Percentiles rank a stretch among this genome's conserved stretches.
Evolutionary conservation across 2,113 vertebrate species (phyloP).

Genomic region (Nerophis lumbriciformis): DNA sequence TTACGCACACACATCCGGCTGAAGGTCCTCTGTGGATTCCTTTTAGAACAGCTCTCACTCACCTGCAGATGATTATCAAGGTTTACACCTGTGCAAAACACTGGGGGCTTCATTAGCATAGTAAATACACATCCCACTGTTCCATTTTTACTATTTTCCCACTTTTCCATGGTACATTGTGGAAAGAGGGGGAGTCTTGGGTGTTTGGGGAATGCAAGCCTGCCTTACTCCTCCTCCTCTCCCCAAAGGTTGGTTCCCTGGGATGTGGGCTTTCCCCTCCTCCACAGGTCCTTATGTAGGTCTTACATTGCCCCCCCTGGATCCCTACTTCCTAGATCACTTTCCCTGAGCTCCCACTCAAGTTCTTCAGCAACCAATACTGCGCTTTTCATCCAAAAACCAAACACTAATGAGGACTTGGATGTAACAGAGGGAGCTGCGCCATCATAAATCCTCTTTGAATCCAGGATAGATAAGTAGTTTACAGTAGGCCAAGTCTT

Average conservation of each 20-base stretch:
- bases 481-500: slow-evolving; percentile 7
- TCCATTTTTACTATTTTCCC: slow-evolving; percentile 35
- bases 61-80: slow-evolving; percentile 61
- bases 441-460: slow-evolving; percentile 10
- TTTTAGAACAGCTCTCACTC: slow-evolving; percentile 42
- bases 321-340: slow-evolving; percentile 40
- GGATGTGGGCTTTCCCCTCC: slow-evolving; percentile 48
- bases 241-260: slow-evolving; percentile 36
- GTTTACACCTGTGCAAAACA: slow-evolving; percentile 58
- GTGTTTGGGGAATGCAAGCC: slow-evolving; percentile 38
- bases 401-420: slow-evolving; percentile 78
- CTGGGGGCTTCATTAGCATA: slow-evolving; percentile 70
- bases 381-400: slow-evolving; percentile 78
- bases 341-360: slow-evolving; percentile 68
- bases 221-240: slow-evolving; percentile 41
- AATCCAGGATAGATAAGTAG: slow-evolving; percentile 17
- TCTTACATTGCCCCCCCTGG: slow-evolving; percentile 40
- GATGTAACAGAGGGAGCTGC: slow-evolving; percentile 59
- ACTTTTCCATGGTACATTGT: slow-evolving; percentile 17
- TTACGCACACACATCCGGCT: slow-evolving; percentile 30
- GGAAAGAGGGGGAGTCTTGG: slow-evolving; percentile 33
- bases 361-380: slow-evolving; percentile 76
- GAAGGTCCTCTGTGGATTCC: slow-evolving; percentile 56
- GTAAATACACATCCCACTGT: slow-evolving; percentile 60
- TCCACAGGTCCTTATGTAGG: slow-evolving; percentile 63